phyloP scores from a whole-genome alignment of 2,888 invertebrate species.

The Agonopterix heracliana region DNA sequence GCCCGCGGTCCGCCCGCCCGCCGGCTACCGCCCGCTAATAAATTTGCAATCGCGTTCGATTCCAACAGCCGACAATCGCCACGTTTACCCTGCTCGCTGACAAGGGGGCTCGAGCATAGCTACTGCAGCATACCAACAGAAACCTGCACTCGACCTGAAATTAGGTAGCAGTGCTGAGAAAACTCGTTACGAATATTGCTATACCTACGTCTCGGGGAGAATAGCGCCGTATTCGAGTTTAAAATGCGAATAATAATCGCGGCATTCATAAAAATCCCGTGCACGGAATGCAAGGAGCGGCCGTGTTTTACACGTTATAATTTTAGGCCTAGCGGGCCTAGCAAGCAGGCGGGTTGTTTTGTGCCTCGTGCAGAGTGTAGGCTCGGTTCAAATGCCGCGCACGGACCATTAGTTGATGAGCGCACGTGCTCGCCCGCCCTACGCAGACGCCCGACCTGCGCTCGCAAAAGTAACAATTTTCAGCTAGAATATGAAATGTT shows the following conservation, averaged over 20 bases:
- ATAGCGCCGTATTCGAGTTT: conserved; percentile 71
- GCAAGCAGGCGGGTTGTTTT: conserved; percentile 57
- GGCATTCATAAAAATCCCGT: conserved; percentile 72
- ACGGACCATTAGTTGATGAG: conserved; percentile 78
- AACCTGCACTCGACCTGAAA: conserved; percentile 53
- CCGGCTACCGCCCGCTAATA: conserved; percentile 61
- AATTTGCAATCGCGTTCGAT: conserved; percentile 72
- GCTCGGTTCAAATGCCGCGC: conserved; percentile 75
- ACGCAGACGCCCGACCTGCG: conserved; percentile 38
- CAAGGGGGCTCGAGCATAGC: conserved; percentile 39
- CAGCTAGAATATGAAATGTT: conserved; percentile 71
- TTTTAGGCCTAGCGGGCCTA: conserved; percentile 69
- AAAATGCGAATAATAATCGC: conserved; percentile 75
- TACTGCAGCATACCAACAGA: conserved; percentile 23
- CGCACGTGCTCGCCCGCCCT: conserved; percentile 64
- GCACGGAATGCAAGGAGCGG: conserved; percentile 69
- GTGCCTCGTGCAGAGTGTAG: conserved; percentile 68
- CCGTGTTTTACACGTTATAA: conserved; percentile 75
- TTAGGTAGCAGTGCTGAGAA: conserved; percentile 67
- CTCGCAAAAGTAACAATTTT: conserved; percentile 65
- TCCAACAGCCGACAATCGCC: conserved; percentile 39
- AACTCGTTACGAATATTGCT: conserved; percentile 75
- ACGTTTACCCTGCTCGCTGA: conserved; percentile 30
- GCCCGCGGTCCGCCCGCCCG: conserved; percentile 22
- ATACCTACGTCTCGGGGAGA: conserved; percentile 64